phyloP scores from a whole-genome alignment of 2,797 vertebrate genomes.

The Etheostoma perlongum region DNA sequence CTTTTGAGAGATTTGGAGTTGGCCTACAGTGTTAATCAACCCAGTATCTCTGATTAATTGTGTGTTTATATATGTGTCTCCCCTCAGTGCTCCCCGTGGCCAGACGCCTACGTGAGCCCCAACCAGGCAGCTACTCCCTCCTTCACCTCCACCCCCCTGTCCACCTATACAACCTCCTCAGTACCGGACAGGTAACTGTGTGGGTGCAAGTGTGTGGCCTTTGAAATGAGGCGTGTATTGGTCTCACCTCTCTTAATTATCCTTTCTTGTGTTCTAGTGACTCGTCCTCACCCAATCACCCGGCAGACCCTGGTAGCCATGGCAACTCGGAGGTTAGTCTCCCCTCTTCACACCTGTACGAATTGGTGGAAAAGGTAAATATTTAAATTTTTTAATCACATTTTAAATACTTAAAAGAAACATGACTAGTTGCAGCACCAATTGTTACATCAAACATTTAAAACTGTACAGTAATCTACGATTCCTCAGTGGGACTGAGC shows the following conservation, averaged over 20 bases:
- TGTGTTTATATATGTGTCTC: slow-evolving; percentile 18
- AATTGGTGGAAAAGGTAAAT: slow-evolving; percentile 11
- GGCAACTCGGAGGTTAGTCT: slow-evolving; percentile 88
- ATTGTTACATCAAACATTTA: background rate
- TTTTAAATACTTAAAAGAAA: background rate
- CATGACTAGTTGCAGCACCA: background rate
- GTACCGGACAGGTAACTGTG: slow-evolving; percentile 90
- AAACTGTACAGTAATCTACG: background rate
- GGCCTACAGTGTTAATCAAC: background rate
- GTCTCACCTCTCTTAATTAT: slow-evolving; percentile 1
- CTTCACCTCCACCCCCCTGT: slow-evolving; percentile 89
- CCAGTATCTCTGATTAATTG: slow-evolving; percentile 3
- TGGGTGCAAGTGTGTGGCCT: slow-evolving; percentile 5
- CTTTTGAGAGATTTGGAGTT: slow-evolving; percentile 15
- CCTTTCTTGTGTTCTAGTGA: slow-evolving; percentile 83
- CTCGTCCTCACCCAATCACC: slow-evolving; percentile 96
- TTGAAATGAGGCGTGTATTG: background rate
- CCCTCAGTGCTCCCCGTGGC: slow-evolving; percentile 94
- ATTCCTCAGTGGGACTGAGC: background rate
- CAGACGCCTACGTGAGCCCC: slow-evolving; percentile 91
- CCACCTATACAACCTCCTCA: slow-evolving; percentile 86
- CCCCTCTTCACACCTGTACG: background rate
- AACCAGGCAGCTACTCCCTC: slow-evolving; percentile 89
- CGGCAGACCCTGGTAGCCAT: slow-evolving; percentile 90
- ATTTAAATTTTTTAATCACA: too few species aligned